phyloP scores from a whole-genome alignment of 2,113 vertebrate genomes.

The Dipodomys stephensi region DNA sequence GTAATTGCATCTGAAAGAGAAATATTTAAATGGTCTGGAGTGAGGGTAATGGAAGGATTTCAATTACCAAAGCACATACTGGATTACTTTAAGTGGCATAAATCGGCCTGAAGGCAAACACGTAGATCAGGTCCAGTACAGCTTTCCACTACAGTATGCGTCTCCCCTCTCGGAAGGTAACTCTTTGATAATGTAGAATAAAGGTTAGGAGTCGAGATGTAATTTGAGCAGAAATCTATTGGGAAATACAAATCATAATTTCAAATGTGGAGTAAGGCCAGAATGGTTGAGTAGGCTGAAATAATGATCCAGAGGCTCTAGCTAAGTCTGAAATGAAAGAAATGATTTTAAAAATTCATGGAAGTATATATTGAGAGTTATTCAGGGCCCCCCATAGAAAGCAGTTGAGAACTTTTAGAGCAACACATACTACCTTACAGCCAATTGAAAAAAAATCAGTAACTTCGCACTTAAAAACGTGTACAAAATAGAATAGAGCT shows the following conservation, averaged over 20 bases:
- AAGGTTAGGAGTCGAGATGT: slow-evolving; percentile 75
- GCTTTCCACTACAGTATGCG: slow-evolving; percentile 67
- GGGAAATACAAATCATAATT: slow-evolving; percentile 75
- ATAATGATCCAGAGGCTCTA: slow-evolving; percentile 72
- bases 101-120: slow-evolving; percentile 72
- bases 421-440: slow-evolving; percentile 28
- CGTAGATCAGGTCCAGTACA: slow-evolving; percentile 50
- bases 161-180: slow-evolving; percentile 69
- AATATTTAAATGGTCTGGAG: slow-evolving; percentile 80
- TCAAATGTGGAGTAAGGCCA: slow-evolving; percentile 74
- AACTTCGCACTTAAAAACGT: slow-evolving; percentile 64
- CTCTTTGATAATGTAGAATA: slow-evolving; percentile 76
- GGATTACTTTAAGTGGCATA: slow-evolving; percentile 82
- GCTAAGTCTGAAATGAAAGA: slow-evolving; percentile 67
- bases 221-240: slow-evolving; percentile 71
- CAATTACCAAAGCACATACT: slow-evolving; percentile 75
- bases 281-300: slow-evolving; percentile 71
- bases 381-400: slow-evolving; percentile 54
- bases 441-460: slow-evolving; percentile 44
- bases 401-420: slow-evolving; percentile 45
- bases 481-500: slow-evolving; percentile 43
- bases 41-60: slow-evolving; percentile 79
- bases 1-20: slow-evolving; percentile 76
- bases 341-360: slow-evolving; percentile 81
- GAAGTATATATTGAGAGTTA: slow-evolving; percentile 62